Evolutionary conservation across 2,888 invertebrate genomes (phyloP).

Genomic region (Molorchus minor): DNA sequence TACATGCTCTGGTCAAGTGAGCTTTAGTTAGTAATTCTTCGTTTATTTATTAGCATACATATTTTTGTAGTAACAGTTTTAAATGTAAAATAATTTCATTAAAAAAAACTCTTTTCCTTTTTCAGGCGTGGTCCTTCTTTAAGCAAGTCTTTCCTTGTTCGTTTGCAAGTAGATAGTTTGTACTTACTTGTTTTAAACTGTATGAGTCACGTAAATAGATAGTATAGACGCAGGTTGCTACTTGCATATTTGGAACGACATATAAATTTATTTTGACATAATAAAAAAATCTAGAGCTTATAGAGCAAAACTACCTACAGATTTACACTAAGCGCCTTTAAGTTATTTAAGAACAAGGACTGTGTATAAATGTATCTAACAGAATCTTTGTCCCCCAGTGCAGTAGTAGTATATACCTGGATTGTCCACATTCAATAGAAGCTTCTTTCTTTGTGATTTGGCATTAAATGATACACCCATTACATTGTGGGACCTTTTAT

Average conservation of each 20-base stretch:
- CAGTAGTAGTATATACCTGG: background rate
- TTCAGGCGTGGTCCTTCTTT: background rate
- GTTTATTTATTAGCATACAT: no score
- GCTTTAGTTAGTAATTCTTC: no score
- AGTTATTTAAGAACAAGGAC: background rate
- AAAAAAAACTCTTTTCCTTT: background rate
- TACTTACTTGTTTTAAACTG: no score
- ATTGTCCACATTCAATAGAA: background rate
- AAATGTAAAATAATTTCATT: background rate
- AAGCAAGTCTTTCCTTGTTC: no score
- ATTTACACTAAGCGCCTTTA: background rate
- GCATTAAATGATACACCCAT: slow-evolving; percentile 1
- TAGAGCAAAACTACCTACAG: background rate
- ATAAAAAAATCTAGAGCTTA: background rate
- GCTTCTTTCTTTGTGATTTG: background rate
- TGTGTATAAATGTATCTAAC: no score
- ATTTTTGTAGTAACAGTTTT: background rate
- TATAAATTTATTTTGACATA: background rate
- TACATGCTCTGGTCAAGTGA: no score
- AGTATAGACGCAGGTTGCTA: no score
- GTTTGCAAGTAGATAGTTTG: no score
- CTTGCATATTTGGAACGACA: no score
- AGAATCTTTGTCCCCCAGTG: no score
- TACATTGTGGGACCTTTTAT: slow-evolving; percentile 45
- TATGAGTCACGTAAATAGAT: no score